Base-by-base conservation (phyloP, 1,140 invertebrate genomes). In the Drosophila kepulauana region DNA sequence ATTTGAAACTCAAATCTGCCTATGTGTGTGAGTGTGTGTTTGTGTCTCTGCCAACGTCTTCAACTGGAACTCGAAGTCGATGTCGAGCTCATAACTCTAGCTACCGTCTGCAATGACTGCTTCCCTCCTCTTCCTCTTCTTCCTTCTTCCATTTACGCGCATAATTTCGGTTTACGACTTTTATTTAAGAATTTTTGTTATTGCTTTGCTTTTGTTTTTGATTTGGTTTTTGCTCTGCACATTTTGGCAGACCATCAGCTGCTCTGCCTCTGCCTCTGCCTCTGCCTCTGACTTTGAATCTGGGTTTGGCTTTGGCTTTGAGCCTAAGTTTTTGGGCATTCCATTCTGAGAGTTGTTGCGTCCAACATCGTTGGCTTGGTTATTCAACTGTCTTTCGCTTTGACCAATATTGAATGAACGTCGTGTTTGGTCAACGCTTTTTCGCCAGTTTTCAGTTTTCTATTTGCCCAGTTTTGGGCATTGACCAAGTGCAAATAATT, bases 1-100 rank as follows among this genome's bases (percentile, higher is more conserved):
- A 80, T 88, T 88, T 87, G 73, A 82, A 88, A 82, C 79, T 80
- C 72, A 82, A 87, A 88, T 87, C 64, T 79, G 66, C 49, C 59
- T 76, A 8, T 8, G 0, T 30, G 58, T 59, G 41, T 10, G 35
- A 3, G 35, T 8, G 43, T 49, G 1, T 59, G 38, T 13, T 49
- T 64, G 28, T 54, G 67, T 61, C 54, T 68, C 33, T 68, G 65
- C 52, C 52, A 48, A 11, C 20, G 49, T 54, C 56, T 41, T 8
- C 58, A 16, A 35, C 38, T 52, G 7, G 25, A 38, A n/a, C 61
- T 57, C 43, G 5, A 33, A 10, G 41, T 45, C 11, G 38, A 33
- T 11, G 45, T 56, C 28, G 5, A 33, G n/a, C 62, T 64, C 48
- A 33, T 15, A 49, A 62, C 59, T 62, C n/a, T 45, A 46, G 54